Conservation (phyloP, 1,140 invertebrate genomes). For the Bilobella aurantiaca region DNA sequence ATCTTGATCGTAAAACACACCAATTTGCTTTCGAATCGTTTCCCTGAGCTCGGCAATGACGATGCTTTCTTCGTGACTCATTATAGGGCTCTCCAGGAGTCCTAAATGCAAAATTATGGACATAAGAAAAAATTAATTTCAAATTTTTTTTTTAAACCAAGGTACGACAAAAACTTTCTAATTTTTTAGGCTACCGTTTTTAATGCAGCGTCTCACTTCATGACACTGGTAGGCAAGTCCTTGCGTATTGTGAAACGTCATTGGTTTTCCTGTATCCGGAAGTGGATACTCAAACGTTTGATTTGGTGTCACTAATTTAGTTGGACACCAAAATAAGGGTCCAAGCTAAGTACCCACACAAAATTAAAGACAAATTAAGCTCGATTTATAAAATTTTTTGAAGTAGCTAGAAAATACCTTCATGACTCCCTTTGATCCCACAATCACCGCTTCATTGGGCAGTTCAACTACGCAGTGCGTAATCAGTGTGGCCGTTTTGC, state of each 20-base stretch:
- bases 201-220: constrained; percentile 57
- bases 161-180: not conserved
- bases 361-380: not conserved
- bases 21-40: constrained; percentile 52
- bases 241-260: constrained; percentile 56
- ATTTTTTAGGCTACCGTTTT: constrained; percentile 42
- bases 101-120: constrained; percentile 39
- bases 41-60: constrained; percentile 54
- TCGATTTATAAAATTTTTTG: too few relatives aligned
- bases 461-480: constrained; percentile 45
- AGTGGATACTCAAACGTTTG: constrained; percentile 44
- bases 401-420: too few relatives aligned
- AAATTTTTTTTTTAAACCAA: too few relatives aligned
- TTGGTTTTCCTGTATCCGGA: constrained; percentile 43
- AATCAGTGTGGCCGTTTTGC: constrained; percentile 52
- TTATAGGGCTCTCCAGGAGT: constrained; percentile 49
- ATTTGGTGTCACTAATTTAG: constrained; percentile 36
- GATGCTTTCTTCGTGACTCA: constrained; percentile 51
- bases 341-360: constrained; percentile 42
- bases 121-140: not conserved
- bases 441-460: constrained; percentile 54
- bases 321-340: constrained; percentile 44
- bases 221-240: constrained; percentile 62
- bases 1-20: constrained; percentile 51
- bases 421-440: constrained; percentile 52